Evolutionary conservation across 2,113 vertebrate species (phyloP).

Genomic region (Ia io): DNA sequence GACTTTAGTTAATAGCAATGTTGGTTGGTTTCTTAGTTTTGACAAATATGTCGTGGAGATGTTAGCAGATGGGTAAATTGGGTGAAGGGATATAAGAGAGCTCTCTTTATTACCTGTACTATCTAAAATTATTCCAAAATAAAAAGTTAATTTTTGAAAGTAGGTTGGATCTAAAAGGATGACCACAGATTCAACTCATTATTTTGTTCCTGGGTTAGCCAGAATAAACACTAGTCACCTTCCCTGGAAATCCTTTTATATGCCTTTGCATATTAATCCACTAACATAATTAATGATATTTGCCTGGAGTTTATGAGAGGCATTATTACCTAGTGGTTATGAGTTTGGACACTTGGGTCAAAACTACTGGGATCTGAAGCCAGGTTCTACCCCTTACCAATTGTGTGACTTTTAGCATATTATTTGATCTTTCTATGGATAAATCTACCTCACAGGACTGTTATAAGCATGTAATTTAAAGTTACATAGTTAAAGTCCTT

Average conservation of each 20-base stretch:
- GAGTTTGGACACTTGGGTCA: background rate
- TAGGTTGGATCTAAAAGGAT: constrained; percentile 7
- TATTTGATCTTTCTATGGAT: constrained; percentile 1
- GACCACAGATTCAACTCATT: background rate
- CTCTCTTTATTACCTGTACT: background rate
- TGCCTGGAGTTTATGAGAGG: background rate
- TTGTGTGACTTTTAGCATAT: background rate
- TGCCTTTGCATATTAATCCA: background rate
- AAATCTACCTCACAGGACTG: background rate
- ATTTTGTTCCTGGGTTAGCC: constrained; percentile 4
- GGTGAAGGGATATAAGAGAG: background rate
- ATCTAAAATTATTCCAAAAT: background rate
- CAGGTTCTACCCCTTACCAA: background rate
- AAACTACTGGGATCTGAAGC: background rate
- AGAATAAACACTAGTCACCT: background rate
- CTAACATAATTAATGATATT: constrained; percentile 18
- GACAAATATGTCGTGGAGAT: background rate
- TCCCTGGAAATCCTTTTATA: background rate
- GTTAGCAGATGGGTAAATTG: background rate
- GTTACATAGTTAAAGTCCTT: background rate
- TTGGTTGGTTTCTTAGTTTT: constrained; percentile 26
- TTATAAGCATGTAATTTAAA: background rate
- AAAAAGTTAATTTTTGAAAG: background rate
- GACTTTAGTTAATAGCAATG: background rate
- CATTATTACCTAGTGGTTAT: background rate